Conservation (phyloP, 2,113 vertebrate genomes). For the Camelus dromedarius region DNA sequence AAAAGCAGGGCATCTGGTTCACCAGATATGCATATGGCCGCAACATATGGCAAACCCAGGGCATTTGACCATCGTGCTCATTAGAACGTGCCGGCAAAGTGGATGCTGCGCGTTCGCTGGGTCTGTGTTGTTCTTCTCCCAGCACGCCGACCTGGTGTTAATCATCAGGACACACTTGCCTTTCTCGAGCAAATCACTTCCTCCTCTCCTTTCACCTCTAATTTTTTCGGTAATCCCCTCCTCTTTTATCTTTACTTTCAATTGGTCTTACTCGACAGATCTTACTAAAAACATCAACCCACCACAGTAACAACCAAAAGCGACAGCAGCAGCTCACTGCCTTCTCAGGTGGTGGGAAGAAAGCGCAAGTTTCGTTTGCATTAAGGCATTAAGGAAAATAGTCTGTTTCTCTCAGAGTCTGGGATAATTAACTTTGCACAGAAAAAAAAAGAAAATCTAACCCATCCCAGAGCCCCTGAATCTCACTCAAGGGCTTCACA, state of each 20-base stretch:
- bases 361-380: neutral
- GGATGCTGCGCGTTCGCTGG: conserved; percentile 54
- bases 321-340: neutral
- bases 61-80: conserved; percentile 83
- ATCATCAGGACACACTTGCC: conserved; percentile 56
- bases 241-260: conserved; percentile 18
- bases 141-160: conserved; percentile 74
- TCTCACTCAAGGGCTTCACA: neutral
- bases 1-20: conserved; percentile 84
- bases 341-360: neutral
- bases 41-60: conserved; percentile 84
- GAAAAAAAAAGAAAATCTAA: conserved; percentile 2
- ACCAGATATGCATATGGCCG: conserved; percentile 84
- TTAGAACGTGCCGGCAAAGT: conserved; percentile 78
- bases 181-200: conserved; percentile 52
- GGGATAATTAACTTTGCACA: conserved; percentile 51
- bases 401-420: neutral
- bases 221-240: conserved; percentile 25
- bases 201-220: conserved; percentile 43
- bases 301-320: neutral
- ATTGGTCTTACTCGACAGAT: neutral
- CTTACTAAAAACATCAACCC: neutral
- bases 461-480: neutral
- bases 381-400: neutral
- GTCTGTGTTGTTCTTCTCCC: conserved; percentile 72